phyloP scores from a whole-genome alignment of 2,797 vertebrate species.

The Denticeps clupeoides region DNA sequence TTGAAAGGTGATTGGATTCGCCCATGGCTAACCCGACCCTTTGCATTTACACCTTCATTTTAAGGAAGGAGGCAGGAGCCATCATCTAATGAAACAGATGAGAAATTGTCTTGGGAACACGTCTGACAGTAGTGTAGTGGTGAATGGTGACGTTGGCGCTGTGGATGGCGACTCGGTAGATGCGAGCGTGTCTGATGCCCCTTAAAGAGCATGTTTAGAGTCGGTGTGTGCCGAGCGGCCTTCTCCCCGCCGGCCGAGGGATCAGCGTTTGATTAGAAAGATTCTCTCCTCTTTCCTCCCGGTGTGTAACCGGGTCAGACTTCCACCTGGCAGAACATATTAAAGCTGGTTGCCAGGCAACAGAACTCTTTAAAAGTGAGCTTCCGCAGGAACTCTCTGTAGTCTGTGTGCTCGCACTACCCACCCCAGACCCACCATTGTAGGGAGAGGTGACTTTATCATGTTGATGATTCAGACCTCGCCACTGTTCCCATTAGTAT shows the following conservation, averaged over 20 bases:
- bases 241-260: slow-evolving; percentile 15
- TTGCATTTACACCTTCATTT: no score
- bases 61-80: no score
- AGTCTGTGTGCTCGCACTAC: no score
- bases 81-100: no score
- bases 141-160: no score
- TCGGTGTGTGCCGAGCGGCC: not conserved
- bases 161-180: no score
- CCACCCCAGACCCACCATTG: no score
- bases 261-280: slow-evolving; percentile 35
- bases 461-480: no score
- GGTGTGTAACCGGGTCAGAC: slow-evolving; percentile 30
- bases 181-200: no score
- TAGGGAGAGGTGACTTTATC: no score
- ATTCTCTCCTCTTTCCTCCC: slow-evolving; percentile 30
- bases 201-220: not conserved
- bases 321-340: slow-evolving; percentile 28
- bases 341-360: slow-evolving; percentile 47
- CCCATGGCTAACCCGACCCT: slow-evolving; percentile 37
- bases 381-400: not conserved
- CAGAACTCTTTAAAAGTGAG: slow-evolving; percentile 33
- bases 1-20: slow-evolving; percentile 53
- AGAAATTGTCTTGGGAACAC: no score
- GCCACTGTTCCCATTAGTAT: slow-evolving; percentile 1
- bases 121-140: no score